phyloP scores from a whole-genome alignment of 2,888 invertebrate genomes.

The Noctua janthe region DNA sequence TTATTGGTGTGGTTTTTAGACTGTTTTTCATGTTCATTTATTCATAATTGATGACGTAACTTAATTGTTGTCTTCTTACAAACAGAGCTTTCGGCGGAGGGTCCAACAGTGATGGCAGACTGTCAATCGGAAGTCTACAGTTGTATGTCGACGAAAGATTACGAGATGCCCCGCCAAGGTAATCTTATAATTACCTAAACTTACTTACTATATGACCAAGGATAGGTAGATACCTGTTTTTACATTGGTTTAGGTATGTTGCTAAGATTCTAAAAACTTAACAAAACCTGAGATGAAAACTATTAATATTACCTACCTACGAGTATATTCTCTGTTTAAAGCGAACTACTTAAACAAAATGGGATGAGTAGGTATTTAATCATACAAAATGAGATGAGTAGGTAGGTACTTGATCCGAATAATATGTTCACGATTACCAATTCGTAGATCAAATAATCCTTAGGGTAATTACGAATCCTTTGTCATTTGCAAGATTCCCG shows the following conservation, averaged over 20 bases:
- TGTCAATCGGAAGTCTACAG: conserved; percentile 87
- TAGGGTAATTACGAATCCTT: neutral
- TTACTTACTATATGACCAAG: neutral
- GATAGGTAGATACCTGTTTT: neutral
- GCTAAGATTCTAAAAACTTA: neutral
- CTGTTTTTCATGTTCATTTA: neutral
- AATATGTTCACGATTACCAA: neutral
- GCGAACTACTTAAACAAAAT: neutral
- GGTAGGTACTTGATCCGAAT: neutral
- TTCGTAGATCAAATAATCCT: neutral
- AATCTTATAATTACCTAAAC: conserved; percentile 26
- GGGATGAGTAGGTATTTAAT: neutral
- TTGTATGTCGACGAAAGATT: conserved; percentile 85
- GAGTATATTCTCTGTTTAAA: neutral
- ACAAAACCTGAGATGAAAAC: neutral
- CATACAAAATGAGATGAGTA: neutral
- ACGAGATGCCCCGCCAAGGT: conserved; percentile 87
- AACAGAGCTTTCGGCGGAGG: conserved; percentile 75
- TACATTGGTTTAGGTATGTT: neutral
- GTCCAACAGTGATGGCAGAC: conserved; percentile 72
- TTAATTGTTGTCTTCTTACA: conserved; percentile 58
- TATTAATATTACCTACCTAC: too few species aligned
- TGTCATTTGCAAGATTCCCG: neutral
- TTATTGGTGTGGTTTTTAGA: neutral
- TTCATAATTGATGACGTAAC: neutral